phyloP scores from a whole-genome alignment of 2,113 vertebrate species.

The Rissa tridactyla region DNA sequence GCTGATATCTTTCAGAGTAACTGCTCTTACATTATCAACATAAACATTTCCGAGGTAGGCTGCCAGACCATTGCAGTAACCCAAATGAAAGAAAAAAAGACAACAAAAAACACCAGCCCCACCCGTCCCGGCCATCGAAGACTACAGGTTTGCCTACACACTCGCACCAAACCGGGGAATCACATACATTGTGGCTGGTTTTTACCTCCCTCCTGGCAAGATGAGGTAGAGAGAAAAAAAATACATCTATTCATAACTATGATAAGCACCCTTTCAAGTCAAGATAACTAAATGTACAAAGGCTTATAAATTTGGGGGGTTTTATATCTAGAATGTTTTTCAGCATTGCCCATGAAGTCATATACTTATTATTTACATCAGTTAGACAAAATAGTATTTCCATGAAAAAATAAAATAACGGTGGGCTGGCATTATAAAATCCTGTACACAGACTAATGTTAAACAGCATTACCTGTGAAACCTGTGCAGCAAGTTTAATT shows the following conservation, averaged over 20 bases:
- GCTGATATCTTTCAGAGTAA: background rate
- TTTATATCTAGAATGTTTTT: background rate
- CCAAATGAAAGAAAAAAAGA: background rate
- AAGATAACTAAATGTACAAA: background rate
- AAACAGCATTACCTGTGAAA: conserved; percentile 13
- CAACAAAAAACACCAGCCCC: background rate
- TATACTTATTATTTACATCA: background rate
- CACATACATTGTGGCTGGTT: background rate
- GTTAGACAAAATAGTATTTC: background rate
- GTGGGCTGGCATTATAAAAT: background rate
- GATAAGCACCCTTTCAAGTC: background rate
- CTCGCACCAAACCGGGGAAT: background rate
- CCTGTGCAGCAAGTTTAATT: conserved; percentile 12
- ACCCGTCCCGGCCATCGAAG: fast-evolving
- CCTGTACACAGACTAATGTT: background rate
- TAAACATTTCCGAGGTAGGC: background rate
- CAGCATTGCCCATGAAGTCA: background rate
- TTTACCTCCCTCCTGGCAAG: background rate
- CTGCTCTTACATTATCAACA: fast-evolving
- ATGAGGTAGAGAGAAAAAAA: background rate
- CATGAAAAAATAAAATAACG: background rate
- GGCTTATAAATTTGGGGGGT: background rate
- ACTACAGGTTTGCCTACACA: background rate
- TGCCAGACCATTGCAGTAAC: background rate
- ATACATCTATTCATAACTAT: background rate